phyloP scores from a whole-genome alignment of 1,140 invertebrate species.

The Theocolax elegans region DNA sequence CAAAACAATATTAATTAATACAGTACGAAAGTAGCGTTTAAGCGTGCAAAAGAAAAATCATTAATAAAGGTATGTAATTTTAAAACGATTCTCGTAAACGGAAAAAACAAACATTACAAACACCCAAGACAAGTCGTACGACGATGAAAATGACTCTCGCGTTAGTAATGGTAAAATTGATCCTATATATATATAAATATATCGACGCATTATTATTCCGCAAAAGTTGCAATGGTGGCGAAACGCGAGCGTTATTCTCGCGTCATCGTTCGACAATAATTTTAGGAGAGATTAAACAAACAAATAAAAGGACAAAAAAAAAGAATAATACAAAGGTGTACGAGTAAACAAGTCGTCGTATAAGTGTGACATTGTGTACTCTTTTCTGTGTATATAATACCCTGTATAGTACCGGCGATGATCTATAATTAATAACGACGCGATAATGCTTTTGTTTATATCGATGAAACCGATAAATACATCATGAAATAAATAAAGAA shows the following conservation, averaged over 20 bases:
- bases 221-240: slow-evolving; percentile 36
- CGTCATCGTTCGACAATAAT: slow-evolving; percentile 2
- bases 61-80: slow-evolving; percentile 28
- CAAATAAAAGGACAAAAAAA: no score
- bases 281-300: slow-evolving; percentile 45
- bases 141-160: background rate
- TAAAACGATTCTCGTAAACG: slow-evolving; percentile 33
- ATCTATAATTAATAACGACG: slow-evolving; percentile 45
- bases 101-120: background rate
- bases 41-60: slow-evolving; percentile 36
- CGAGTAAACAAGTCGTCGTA: slow-evolving; percentile 45
- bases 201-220: no score
- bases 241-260: slow-evolving; percentile 8
- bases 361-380: slow-evolving; percentile 49
- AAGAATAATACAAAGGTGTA: no score
- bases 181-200: no score
- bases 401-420: slow-evolving; percentile 53
- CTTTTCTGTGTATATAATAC: slow-evolving; percentile 54
- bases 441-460: slow-evolving; percentile 63
- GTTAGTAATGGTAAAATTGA: background rate
- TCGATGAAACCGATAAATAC: slow-evolving; percentile 55
- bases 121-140: no score
- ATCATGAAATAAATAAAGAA: slow-evolving; percentile 57
- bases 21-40: slow-evolving; percentile 38
- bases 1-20: slow-evolving; percentile 63